These are phyloP conservation scores for Echinarachnius parma DNA, from an alignment of 53 echinoderm and acorn worm genomes.

Conservation along the genomic window DNA sequence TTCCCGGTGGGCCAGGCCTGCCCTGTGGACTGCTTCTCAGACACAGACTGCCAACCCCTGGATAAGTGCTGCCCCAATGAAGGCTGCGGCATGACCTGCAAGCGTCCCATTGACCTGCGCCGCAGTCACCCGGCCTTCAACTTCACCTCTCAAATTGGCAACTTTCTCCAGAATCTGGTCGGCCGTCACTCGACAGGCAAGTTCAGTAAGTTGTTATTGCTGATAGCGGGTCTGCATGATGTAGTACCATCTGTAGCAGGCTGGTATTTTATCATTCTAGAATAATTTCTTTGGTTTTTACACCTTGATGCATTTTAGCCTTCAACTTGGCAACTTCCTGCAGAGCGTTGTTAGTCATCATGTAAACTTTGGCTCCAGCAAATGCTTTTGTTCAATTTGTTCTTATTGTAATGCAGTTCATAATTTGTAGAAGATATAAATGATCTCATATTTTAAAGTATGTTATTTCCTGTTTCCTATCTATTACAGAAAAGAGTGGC, in stretches of 20 bases:
- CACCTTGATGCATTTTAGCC: no score
- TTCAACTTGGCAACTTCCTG: no score
- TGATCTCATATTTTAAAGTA: no score
- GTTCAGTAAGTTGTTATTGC: conserved; percentile 33
- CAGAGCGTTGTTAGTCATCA: no score
- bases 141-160: conserved; percentile 5
- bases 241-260: no score
- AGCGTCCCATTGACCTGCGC: conserved; percentile 23
- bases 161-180: conserved; percentile 11
- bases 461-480: no score
- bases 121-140: conserved; percentile 9
- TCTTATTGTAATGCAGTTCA: no score
- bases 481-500: conserved; percentile 28
- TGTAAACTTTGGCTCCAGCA: no score
- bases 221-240: background rate
- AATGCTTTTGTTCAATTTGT: no score
- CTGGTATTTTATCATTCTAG: no score
- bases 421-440: no score
- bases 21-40: conserved; percentile 34
- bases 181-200: conserved; percentile 46
- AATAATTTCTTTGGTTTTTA: no score
- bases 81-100: conserved; percentile 46
- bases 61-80: conserved; percentile 37
- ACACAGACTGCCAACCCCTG: conserved; percentile 23
- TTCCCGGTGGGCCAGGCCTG: conserved; percentile 41